Percentiles rank a stretch among this genome's conserved stretches.
Conservation (phyloP, 2,797 vertebrate genomes). For the Peromyscus eremicus region DNA sequence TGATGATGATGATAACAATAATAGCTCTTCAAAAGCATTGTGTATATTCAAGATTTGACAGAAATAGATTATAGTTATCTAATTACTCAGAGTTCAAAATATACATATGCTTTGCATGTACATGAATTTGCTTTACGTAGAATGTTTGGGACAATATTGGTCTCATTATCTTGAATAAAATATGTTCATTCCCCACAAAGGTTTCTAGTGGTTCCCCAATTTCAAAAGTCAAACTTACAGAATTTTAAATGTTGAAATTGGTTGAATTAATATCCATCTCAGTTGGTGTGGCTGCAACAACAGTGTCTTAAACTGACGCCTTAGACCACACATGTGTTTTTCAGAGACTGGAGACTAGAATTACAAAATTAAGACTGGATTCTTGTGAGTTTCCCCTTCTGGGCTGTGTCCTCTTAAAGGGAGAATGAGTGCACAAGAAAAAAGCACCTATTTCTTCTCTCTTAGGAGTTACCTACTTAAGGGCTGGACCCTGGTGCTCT, state of each 20-base stretch:
- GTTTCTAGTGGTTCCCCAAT: not conserved
- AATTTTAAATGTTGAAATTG: not conserved
- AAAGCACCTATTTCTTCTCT: not conserved
- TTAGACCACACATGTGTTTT: not conserved
- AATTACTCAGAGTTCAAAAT: not conserved
- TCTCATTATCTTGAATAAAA: not conserved
- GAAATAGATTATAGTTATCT: constrained; percentile 20
- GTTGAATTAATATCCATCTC: not conserved
- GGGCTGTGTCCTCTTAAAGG: not conserved
- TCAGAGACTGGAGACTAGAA: not conserved
- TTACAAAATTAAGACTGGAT: not conserved
- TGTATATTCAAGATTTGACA: not conserved
- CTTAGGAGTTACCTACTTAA: not conserved
- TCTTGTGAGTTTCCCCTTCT: not conserved
- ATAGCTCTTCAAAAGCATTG: not conserved
- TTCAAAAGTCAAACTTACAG: not conserved
- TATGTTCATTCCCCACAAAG: not conserved
- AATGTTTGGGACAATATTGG: not conserved
- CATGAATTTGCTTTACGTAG: not conserved
- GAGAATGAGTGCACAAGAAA: not conserved
- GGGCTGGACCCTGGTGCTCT: fast-evolving
- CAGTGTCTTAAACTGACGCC: not conserved
- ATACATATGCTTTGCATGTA: not conserved
- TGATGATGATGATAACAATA: not conserved
- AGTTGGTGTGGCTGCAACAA: not conserved